phyloP scores from a whole-genome alignment of 2,797 vertebrate genomes.

The Anomalospiza imberbis region DNA sequence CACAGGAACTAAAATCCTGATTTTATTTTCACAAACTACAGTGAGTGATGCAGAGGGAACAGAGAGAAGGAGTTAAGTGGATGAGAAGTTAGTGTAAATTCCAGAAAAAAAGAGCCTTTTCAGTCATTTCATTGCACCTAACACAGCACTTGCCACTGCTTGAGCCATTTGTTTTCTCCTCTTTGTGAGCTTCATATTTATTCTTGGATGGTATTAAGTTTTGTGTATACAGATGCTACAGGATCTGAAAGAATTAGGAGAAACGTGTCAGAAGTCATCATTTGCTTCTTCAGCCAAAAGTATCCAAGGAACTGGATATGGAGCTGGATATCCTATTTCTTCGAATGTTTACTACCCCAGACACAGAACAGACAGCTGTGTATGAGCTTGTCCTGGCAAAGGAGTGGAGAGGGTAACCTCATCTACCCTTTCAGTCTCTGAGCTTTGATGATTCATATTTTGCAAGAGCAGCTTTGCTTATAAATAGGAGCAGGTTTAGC shows the following conservation, averaged over 20 bases:
- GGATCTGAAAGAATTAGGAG: not conserved
- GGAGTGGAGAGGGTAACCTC: constrained; percentile 26
- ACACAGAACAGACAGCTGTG: not conserved
- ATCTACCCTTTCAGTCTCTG: constrained; percentile 22
- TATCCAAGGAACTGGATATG: not conserved
- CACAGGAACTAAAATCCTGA: not conserved
- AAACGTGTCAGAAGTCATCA: not conserved
- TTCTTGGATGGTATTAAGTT: not conserved
- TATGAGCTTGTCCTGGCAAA: not conserved
- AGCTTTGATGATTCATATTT: constrained; percentile 46
- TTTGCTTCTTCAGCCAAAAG: not conserved
- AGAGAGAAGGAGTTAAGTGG: not conserved
- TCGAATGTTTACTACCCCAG: not conserved
- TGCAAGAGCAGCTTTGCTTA: constrained; percentile 30
- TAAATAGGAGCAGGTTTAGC: constrained; percentile 52
- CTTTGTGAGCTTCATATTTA: not conserved
- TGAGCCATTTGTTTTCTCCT: not conserved
- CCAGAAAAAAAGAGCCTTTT: constrained; percentile 15
- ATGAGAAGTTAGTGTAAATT: not conserved
- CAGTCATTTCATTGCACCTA: not conserved
- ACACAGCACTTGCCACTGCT: not conserved
- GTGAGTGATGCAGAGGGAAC: not conserved
- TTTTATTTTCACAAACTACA: constrained; percentile 18
- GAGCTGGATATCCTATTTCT: not conserved
- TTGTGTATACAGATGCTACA: not conserved